Evolutionary conservation across 2,797 vertebrate species (phyloP).

Genomic region (Thaleichthys pacificus): DNA sequence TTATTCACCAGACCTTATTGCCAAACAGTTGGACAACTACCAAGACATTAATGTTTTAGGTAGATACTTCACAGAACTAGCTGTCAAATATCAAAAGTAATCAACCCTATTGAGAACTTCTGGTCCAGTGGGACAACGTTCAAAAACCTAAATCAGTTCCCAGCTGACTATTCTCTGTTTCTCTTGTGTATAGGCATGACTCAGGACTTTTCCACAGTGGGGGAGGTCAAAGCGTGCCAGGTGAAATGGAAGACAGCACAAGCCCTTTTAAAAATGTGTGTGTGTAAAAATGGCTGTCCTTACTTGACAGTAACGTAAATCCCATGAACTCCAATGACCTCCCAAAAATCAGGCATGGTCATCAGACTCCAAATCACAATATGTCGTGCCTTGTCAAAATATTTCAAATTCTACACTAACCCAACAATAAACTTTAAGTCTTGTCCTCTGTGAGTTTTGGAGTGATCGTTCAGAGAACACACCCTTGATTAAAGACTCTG

Average conservation of each 20-base stretch:
- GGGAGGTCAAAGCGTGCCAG: neutral
- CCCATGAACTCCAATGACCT: neutral
- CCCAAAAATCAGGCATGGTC: neutral
- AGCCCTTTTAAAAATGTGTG: neutral
- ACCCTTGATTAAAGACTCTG: neutral
- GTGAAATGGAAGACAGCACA: conserved; percentile 28
- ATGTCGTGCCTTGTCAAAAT: neutral
- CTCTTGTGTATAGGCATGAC: neutral
- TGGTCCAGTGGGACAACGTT: no score
- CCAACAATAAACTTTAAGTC: neutral
- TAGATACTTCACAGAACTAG: neutral
- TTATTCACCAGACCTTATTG: conserved; percentile 10
- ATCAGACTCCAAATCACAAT: neutral
- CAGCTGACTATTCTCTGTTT: neutral
- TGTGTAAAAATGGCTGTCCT: neutral
- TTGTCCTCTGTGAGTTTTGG: neutral
- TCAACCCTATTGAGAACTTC: no score
- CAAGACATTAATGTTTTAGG: conserved; percentile 16
- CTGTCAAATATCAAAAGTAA: no score
- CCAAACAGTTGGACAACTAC: conserved; percentile 38
- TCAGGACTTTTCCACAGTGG: no score
- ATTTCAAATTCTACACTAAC: neutral
- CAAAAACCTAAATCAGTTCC: neutral
- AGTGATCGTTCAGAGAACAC: neutral
- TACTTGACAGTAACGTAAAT: neutral